Percentiles rank a stretch among this genome's conserved stretches.
Evolutionary conservation across 2,888 invertebrate species (phyloP).

Genomic region (Autographa gamma): DNA sequence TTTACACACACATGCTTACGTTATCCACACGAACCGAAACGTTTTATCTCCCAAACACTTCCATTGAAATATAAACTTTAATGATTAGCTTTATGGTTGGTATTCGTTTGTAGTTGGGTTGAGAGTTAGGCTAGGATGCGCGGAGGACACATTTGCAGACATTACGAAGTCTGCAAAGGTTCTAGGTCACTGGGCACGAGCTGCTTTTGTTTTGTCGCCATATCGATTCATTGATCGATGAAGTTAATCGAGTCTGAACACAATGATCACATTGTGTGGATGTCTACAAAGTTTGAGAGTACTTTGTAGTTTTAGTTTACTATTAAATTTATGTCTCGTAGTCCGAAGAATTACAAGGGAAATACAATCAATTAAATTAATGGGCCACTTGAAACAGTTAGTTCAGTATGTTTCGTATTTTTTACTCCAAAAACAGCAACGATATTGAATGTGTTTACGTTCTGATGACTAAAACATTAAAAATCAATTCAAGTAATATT

Average conservation of each 20-base stretch:
- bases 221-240: constrained; percentile 61
- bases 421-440: no score
- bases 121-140: constrained; percentile 28
- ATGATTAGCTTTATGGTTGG: neutral
- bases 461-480: neutral
- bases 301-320: neutral
- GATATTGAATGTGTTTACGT: no score
- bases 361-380: no score
- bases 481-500: no score
- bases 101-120: constrained; percentile 15
- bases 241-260: constrained; percentile 63
- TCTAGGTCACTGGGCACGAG: constrained; percentile 79
- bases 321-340: no score
- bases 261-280: constrained; percentile 47
- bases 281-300: constrained; percentile 13
- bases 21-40: constrained; percentile 37
- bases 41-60: constrained; percentile 18
- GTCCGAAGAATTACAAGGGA: no score
- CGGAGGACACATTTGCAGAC: constrained; percentile 63
- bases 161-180: constrained; percentile 67
- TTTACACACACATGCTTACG: constrained; percentile 60
- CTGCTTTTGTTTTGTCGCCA: constrained; percentile 63
- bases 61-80: constrained; percentile 39
- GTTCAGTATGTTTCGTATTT: no score
- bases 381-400: no score